Evolutionary conservation across 2,888 invertebrate genomes (phyloP).

Genomic region (Cheilosia impressa): DNA sequence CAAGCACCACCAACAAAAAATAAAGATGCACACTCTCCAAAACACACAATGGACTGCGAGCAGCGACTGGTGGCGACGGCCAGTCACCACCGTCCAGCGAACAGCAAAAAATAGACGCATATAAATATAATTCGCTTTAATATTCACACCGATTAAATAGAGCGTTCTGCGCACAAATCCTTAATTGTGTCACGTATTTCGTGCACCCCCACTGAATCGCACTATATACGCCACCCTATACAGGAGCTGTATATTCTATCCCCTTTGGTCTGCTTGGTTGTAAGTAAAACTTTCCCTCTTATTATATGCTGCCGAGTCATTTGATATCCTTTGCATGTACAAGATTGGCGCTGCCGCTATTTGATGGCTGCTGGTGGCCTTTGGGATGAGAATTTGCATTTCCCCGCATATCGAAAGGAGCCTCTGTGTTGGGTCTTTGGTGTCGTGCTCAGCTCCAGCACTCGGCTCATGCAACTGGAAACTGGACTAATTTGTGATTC

Average conservation of each 20-base stretch:
- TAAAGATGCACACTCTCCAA: not conserved
- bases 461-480: conserved; percentile 60
- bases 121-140: conserved; percentile 71
- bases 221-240: not conserved
- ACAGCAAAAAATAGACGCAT: conserved; percentile 30
- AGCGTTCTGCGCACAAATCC: conserved; percentile 62
- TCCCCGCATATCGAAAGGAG: conserved; percentile 42
- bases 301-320: conserved; percentile 44
- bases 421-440: not conserved
- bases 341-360: conserved; percentile 48
- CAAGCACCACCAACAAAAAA: conserved; percentile 32
- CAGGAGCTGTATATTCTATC: not conserved
- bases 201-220: conserved; percentile 11
- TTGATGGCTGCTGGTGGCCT: conserved; percentile 16
- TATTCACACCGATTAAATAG: conserved; percentile 73
- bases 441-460: conserved; percentile 43
- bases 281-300: conserved; percentile 59
- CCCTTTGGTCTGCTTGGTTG: conserved; percentile 33
- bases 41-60: conserved; percentile 1
- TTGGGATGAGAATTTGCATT: conserved; percentile 65
- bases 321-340: conserved; percentile 71
- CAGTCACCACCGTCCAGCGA: conserved; percentile 5
- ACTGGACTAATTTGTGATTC: conserved; percentile 73
- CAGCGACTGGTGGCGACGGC: conserved; percentile 9
- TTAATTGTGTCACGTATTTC: conserved; percentile 74